Evolutionary conservation across 2,113 vertebrate genomes (phyloP).

Genomic region (Symphodus melops): DNA sequence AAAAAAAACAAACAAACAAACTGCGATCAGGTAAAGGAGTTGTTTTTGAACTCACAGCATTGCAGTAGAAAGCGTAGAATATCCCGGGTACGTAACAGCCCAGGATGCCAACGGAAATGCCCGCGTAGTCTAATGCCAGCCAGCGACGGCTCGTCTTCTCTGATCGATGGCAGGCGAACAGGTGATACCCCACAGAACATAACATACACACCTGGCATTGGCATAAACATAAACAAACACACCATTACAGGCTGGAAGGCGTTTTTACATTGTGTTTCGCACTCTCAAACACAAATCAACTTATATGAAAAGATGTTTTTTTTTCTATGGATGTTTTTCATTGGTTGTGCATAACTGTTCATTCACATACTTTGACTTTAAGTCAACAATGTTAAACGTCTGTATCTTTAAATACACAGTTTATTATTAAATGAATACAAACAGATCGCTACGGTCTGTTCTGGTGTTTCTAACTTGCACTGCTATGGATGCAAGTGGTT

Average conservation of each 20-base stretch:
- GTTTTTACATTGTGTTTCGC: neutral
- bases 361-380: neutral
- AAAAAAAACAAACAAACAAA: too few species aligned
- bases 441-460: too few species aligned
- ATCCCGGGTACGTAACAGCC: slow-evolving; percentile 98
- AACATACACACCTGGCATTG: slow-evolving; percentile 99
- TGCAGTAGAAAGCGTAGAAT: slow-evolving; percentile 98
- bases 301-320: neutral
- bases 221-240: slow-evolving; percentile 17
- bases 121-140: slow-evolving; percentile 95
- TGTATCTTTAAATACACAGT: too few species aligned
- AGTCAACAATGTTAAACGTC: neutral
- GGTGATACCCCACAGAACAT: slow-evolving; percentile 96
- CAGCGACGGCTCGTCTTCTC: slow-evolving; percentile 96
- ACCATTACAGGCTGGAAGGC: neutral
- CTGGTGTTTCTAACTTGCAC: too few species aligned
- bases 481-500: neutral
- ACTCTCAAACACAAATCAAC: neutral
- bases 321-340: neutral
- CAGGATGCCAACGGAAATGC: slow-evolving; percentile 96
- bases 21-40: neutral
- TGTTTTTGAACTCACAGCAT: slow-evolving; percentile 83
- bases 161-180: slow-evolving; percentile 96
- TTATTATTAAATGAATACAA: too few species aligned
- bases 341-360: neutral